A percentile compares a stretch with the other conserved stretches of the same genome.
phyloP scores from a whole-genome alignment of 2,888 invertebrate genomes.

The Ceriagrion tenellum region DNA sequence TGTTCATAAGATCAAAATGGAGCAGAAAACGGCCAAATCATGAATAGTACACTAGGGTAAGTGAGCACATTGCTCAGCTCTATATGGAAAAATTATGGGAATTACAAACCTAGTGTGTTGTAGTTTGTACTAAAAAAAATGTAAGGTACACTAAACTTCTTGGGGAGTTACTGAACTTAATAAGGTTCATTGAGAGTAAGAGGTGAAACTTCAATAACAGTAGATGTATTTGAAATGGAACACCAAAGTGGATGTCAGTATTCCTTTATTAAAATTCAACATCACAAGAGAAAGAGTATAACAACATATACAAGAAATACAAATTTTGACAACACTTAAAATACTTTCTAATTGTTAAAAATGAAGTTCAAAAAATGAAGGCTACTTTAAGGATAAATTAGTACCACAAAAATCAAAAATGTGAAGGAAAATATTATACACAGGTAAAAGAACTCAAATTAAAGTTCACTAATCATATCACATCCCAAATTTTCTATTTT shows the following conservation, averaged over 20 bases:
- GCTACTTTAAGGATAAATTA: not conserved
- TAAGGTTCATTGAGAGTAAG: not conserved
- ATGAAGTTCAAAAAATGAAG: not conserved
- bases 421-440: not conserved
- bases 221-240: constrained; percentile 52
- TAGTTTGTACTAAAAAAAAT: not conserved
- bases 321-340: constrained; percentile 26
- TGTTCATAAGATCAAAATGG: too few species aligned
- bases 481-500: too few species aligned
- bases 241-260: constrained; percentile 56
- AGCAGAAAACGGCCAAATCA: too few species aligned
- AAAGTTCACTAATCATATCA: not conserved
- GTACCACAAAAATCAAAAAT: not conserved
- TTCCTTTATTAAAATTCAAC: constrained; percentile 51
- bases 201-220: not conserved
- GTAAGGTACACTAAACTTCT: not conserved
- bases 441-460: not conserved
- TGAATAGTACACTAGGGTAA: too few species aligned
- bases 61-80: too few species aligned
- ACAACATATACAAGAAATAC: constrained; percentile 45
- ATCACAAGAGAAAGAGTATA: constrained; percentile 31
- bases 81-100: too few species aligned
- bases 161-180: not conserved
- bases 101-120: not conserved
- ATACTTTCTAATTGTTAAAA: not conserved